Evolutionary conservation across 2,888 invertebrate species (phyloP), one percentile per base, ranked within the genome.

Genomic region (Drosophila kambysellisi): DNA sequence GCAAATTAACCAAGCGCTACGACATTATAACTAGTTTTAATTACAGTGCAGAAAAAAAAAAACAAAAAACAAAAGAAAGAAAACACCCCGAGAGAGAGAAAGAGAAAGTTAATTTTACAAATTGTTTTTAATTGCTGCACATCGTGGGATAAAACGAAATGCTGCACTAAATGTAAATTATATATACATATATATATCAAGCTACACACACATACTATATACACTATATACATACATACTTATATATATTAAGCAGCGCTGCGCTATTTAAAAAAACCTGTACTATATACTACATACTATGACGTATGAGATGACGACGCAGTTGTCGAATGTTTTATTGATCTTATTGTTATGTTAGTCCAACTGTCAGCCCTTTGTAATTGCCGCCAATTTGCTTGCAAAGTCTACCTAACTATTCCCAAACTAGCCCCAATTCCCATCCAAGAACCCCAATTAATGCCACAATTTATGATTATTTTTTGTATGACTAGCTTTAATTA

Each of bases 301-400:
- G 25, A 46, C 70, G 68, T 70, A 74, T 74, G 54, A 37, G 72
- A 70, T 70, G 82, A 84, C 79, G 79, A 81, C 68, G 63, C 75
- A 61, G 62, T 73, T 63, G 61, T 74, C 79, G 53, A 77, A 64
- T 64, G 56, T 76, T 61, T 59, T 25, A 25, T 70, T 68, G 62
- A 74, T 74, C 73, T 75, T 77, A 77, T 70, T 84, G 70, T 85
- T 78, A 70, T 82, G 72, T 82, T 78, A 70, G 57, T 54, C 75
- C 70, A 64, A 66, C 39, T 67, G 68, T 62, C 79, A 69, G 83
- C 73, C 86, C 74, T 70, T 54, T 73, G 67, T 76, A 81, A 87
- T 87, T 85, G 84, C 84, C 89, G 88, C 88, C 85, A 79, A 83
- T 76, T 79, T 83, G 72, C 89, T 89, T 83, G 84, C 84, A 84